These are phyloP conservation scores for Octopus bimaculoides DNA, from an alignment of 1,140 invertebrate species.

Conservation along the genomic window DNA sequence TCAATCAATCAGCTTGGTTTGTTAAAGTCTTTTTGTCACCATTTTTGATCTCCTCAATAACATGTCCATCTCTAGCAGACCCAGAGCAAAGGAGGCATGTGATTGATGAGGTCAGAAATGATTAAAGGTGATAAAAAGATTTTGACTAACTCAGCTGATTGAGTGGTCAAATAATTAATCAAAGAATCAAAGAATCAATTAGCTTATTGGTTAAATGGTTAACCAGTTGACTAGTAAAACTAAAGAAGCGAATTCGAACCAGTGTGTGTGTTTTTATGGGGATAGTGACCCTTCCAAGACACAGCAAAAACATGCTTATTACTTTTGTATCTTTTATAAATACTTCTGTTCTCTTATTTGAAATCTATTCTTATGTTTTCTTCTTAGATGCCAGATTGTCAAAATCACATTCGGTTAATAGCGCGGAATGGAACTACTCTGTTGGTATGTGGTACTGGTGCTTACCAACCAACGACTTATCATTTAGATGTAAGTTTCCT, in stretches of 20 bases:
- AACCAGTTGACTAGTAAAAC: background rate
- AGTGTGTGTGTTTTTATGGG: background rate
- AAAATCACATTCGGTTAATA: slow-evolving; percentile 37
- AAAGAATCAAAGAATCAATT: no score
- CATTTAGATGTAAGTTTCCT: slow-evolving; percentile 28
- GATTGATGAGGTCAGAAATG: no score
- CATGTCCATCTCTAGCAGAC: no score
- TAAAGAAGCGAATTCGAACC: background rate
- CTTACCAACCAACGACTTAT: slow-evolving; percentile 32
- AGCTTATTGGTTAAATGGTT: no score
- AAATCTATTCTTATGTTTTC: slow-evolving; percentile 5
- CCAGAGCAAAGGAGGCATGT: no score
- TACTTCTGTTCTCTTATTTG: background rate
- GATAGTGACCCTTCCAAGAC: background rate
- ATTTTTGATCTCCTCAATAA: no score
- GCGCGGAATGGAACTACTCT: slow-evolving; percentile 27
- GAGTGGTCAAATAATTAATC: no score
- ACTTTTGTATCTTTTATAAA: background rate
- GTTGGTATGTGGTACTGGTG: slow-evolving; percentile 38
- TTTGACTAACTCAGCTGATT: no score
- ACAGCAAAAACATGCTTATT: background rate
- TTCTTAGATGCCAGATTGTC: slow-evolving; percentile 36
- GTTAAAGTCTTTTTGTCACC: no score
- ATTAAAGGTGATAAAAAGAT: no score
- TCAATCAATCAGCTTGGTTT: no score